phyloP scores from a whole-genome alignment of 2,888 invertebrate species.

The Synanthedon formicaeformis region DNA sequence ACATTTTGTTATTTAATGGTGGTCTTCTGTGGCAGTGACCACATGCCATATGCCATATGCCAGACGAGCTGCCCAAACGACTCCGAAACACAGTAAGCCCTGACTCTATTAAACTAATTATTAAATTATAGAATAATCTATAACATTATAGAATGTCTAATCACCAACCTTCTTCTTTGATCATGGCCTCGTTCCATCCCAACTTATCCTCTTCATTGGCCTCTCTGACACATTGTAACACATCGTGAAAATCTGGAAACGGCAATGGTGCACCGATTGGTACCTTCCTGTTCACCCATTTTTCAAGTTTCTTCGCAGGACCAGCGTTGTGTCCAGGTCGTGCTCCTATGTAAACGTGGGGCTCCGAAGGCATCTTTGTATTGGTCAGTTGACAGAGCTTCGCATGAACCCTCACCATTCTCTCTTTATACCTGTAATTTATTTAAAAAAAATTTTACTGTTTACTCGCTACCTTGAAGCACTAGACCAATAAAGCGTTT shows the following conservation, averaged over 20 bases:
- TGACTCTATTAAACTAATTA: no score
- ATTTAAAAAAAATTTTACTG: not conserved
- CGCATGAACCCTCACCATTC: constrained; percentile 61
- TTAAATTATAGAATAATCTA: no score
- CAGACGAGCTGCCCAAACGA: no score
- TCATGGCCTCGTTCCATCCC: constrained; percentile 50
- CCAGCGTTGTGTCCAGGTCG: constrained; percentile 43
- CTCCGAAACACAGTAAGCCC: no score
- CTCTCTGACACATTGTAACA: constrained; percentile 47
- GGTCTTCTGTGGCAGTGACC: no score
- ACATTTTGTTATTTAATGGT: no score
- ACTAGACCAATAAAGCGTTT: constrained; percentile 18
- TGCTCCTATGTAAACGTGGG: constrained; percentile 42
- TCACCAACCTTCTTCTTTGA: constrained; percentile 54
- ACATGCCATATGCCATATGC: no score
- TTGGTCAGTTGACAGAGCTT: constrained; percentile 75
- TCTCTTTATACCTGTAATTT: constrained; percentile 51
- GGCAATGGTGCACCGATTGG: constrained; percentile 50
- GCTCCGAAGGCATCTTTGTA: constrained; percentile 58
- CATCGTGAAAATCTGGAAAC: constrained; percentile 71
- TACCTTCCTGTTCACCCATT: constrained; percentile 54
- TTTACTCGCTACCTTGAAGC: constrained; percentile 5
- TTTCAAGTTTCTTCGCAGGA: constrained; percentile 51
- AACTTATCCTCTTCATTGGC: constrained; percentile 49
- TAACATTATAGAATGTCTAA: no score